Conservation (phyloP, 2,888 invertebrate species). For the Sarcophaga caerulescens region DNA sequence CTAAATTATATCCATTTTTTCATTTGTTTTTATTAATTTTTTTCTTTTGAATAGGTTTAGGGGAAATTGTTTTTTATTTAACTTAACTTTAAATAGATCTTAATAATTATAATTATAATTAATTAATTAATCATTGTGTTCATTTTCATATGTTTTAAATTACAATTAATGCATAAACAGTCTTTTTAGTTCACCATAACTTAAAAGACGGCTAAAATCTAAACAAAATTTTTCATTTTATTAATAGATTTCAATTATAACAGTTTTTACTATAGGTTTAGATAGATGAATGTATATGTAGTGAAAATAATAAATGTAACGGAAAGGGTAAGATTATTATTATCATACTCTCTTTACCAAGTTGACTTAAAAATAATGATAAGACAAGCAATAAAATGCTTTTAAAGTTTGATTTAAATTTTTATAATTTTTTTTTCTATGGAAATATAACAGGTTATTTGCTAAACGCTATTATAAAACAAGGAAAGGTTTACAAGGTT, state of each 20-base stretch:
- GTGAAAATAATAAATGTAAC: conserved; percentile 37
- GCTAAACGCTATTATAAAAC: not conserved
- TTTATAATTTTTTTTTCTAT: not conserved
- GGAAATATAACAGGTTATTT: too few relatives aligned
- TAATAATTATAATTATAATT: conserved; percentile 40
- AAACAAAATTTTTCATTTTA: conserved; percentile 45
- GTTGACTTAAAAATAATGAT: conserved; percentile 52
- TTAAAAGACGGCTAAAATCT: conserved; percentile 70
- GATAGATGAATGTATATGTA: conserved; percentile 24
- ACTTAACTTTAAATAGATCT: conserved; percentile 30
- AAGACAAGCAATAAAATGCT: conserved; percentile 52
- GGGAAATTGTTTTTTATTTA: not conserved
- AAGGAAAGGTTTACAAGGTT: not conserved
- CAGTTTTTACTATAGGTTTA: conserved; percentile 32
- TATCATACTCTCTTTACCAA: not conserved
- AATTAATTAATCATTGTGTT: conserved; percentile 27
- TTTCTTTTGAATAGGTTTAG: not conserved
- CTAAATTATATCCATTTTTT: not conserved
- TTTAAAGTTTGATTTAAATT: conserved; percentile 42
- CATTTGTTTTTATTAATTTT: conserved; percentile 6
- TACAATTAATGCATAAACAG: conserved; percentile 78
- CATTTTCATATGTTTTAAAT: conserved; percentile 53
- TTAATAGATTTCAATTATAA: conserved; percentile 47
- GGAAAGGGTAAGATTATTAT: not conserved
- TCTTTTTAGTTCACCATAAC: conserved; percentile 79